Evolutionary conservation across 2,113 vertebrate species (phyloP).

Genomic region (Nymphicus hollandicus): DNA sequence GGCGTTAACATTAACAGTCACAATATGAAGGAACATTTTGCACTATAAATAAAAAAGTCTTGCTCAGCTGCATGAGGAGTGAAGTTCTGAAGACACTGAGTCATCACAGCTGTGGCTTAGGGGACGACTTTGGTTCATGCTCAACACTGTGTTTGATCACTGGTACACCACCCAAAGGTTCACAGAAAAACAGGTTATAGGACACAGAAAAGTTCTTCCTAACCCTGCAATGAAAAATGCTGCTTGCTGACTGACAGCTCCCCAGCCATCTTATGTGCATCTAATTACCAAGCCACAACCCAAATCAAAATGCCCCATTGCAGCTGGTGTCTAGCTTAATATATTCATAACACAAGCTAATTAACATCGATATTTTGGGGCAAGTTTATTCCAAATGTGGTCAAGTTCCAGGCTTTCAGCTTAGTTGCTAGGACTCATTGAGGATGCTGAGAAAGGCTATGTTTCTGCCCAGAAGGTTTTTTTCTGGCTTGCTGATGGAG

Average conservation of each 20-base stretch:
- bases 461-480: constrained; percentile 32
- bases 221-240: neutral
- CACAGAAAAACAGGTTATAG: neutral
- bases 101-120: neutral
- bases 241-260: constrained; percentile 33
- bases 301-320: constrained; percentile 57
- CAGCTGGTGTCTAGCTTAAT: constrained; percentile 76
- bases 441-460: constrained; percentile 5
- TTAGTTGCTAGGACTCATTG: constrained; percentile 29
- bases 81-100: neutral
- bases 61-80: neutral
- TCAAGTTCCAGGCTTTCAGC: constrained; percentile 23
- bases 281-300: constrained; percentile 59
- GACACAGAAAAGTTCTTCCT: neutral
- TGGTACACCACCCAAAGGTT: neutral
- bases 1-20: neutral
- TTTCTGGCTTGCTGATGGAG: neutral
- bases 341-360: constrained; percentile 68
- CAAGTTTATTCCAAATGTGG: constrained; percentile 65
- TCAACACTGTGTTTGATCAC: neutral
- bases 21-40: neutral
- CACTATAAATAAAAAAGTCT: neutral
- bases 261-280: constrained; percentile 54
- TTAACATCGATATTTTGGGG: constrained; percentile 67
- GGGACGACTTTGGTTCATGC: neutral